Percentiles rank a stretch among this genome's conserved stretches.
These are phyloP conservation scores for Nanorana parkeri DNA, from an alignment of 2,113 vertebrate species.

Conservation along the genomic window DNA sequence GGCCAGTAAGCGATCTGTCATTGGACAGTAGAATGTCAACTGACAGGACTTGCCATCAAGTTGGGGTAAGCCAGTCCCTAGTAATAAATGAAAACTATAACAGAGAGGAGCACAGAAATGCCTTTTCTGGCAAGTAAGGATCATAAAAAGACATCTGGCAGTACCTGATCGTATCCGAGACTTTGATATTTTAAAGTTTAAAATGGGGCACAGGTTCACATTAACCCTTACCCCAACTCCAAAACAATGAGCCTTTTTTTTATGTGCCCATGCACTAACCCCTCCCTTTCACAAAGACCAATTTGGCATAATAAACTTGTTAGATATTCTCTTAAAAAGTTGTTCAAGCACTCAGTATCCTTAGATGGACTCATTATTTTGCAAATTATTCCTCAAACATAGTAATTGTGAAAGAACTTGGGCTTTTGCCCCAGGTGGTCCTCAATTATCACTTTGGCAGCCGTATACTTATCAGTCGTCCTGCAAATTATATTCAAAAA, in stretches of 20 bases:
- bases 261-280: not conserved
- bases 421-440: conserved; percentile 62
- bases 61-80: no score
- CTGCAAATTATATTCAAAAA: conserved; percentile 59
- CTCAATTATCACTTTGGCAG: conserved; percentile 64
- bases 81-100: no score
- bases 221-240: no score
- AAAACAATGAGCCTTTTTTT: not conserved
- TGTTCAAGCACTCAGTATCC: conserved; percentile 12
- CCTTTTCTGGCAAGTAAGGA: no score
- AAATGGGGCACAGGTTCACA: no score
- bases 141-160: no score
- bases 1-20: no score
- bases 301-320: conserved; percentile 40
- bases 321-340: conserved; percentile 40
- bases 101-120: no score
- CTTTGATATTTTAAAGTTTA: no score
- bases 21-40: no score
- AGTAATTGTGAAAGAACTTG: conserved; percentile 58
- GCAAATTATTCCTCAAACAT: conserved; percentile 55
- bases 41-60: no score
- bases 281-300: conserved; percentile 21
- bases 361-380: conserved; percentile 50
- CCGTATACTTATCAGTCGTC: conserved; percentile 58
- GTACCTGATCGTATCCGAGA: no score